phyloP scores from a whole-genome alignment of 1,140 invertebrate species.

The Proctacanthus coquilletti region DNA sequence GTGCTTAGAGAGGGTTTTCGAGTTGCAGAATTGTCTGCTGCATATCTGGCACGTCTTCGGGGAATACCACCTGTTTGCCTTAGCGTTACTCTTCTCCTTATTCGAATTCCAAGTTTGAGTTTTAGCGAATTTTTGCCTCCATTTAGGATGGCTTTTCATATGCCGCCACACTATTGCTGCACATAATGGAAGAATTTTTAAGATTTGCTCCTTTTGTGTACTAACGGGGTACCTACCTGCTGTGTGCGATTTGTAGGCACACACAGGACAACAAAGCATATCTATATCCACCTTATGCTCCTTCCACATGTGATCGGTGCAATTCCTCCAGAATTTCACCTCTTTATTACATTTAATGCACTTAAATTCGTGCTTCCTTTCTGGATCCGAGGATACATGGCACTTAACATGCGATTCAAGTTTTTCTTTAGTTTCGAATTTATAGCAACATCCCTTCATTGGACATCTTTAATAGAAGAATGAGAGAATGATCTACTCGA shows the following conservation, averaged over 20 bases:
- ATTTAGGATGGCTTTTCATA: constrained; percentile 22
- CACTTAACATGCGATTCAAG: constrained; percentile 34
- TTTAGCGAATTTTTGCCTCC: constrained; percentile 14
- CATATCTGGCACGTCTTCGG: constrained; percentile 55
- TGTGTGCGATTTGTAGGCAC: constrained; percentile 38
- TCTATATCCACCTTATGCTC: constrained; percentile 48
- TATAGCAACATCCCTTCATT: constrained; percentile 33
- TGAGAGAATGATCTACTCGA: too few species aligned
- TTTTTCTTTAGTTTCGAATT: constrained; percentile 33
- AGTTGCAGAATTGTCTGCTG: constrained; percentile 50
- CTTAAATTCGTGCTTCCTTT: constrained; percentile 29
- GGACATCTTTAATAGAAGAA: constrained; percentile 23
- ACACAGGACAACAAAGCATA: constrained; percentile 44
- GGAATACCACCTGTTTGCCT: constrained; percentile 37
- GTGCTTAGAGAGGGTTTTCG: constrained; percentile 59
- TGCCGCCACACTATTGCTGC: constrained; percentile 22
- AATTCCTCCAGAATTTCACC: constrained; percentile 41
- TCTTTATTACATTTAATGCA: constrained; percentile 36
- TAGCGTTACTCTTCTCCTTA: constrained; percentile 1
- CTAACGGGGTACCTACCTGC: too few species aligned
- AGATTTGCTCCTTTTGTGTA: too few species aligned
- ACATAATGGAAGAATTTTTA: constrained; percentile 1
- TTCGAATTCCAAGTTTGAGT: neutral
- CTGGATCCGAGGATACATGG: constrained; percentile 25
- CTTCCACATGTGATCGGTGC: constrained; percentile 51